Evolutionary conservation across 2,888 invertebrate species (phyloP).

Genomic region (Volucella inanis): DNA sequence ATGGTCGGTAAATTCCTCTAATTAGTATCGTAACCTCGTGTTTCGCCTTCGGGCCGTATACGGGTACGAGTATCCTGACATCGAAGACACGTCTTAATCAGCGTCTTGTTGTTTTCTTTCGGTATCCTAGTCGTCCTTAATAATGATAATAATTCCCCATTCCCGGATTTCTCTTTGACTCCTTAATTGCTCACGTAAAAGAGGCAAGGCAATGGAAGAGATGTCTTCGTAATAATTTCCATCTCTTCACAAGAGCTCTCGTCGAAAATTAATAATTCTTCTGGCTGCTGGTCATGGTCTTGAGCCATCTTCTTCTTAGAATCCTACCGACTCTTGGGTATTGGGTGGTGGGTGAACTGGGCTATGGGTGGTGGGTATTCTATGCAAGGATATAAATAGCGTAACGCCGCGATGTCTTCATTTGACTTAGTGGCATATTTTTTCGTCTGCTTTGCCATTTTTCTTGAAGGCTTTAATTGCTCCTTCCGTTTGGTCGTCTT

Average conservation of each 20-base stretch:
- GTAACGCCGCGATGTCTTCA: slow-evolving; percentile 50
- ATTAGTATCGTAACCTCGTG: slow-evolving; percentile 66
- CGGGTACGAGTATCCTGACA: background rate
- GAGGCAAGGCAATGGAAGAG: slow-evolving; percentile 1
- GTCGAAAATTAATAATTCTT: slow-evolving; percentile 67
- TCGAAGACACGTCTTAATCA: slow-evolving; percentile 54
- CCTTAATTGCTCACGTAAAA: slow-evolving; percentile 73
- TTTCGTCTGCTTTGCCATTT: slow-evolving; percentile 40
- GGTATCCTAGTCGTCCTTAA: slow-evolving; percentile 34
- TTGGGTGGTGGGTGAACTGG: slow-evolving; percentile 1
- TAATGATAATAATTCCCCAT: slow-evolving; percentile 52
- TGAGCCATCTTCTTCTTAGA: slow-evolving; percentile 20
- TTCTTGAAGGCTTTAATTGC: slow-evolving; percentile 55
- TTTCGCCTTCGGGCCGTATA: background rate
- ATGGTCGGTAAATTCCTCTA: slow-evolving; percentile 64
- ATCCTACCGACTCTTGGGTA: slow-evolving; percentile 27
- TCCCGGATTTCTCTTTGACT: slow-evolving; percentile 20
- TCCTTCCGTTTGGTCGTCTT: slow-evolving; percentile 53
- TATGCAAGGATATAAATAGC: slow-evolving; percentile 14
- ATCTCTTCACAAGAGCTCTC: slow-evolving; percentile 46
- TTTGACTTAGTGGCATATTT: slow-evolving; percentile 71
- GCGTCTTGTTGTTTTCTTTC: slow-evolving; percentile 26
- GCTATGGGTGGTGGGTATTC: slow-evolving; percentile 2
- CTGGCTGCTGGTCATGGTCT: background rate
- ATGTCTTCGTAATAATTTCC: slow-evolving; percentile 69